A percentile compares a stretch with the other conserved stretches of the same genome.
Conservation (phyloP, 2,888 invertebrate genomes). For the Mechanitis mazaeus region DNA sequence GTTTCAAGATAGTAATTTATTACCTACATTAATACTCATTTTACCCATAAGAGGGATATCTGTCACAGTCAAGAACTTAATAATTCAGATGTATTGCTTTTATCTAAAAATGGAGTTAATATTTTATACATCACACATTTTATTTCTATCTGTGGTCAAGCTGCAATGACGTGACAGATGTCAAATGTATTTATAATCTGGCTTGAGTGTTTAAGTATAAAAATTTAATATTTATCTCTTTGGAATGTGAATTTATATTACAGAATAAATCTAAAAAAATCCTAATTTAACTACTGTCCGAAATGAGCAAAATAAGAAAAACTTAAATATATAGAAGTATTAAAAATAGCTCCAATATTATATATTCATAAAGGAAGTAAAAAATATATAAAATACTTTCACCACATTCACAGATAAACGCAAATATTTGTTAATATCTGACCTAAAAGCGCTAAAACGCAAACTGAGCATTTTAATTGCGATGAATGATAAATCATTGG, state of each 20-base stretch:
- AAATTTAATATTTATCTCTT: background rate
- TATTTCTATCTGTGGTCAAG: conserved; percentile 8
- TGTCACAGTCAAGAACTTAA: conserved; percentile 12
- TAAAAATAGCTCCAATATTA: background rate
- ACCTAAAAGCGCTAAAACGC: conserved; percentile 22
- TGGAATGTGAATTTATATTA: no score
- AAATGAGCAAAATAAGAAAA: no score
- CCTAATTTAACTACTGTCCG: no score
- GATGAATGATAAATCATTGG: background rate
- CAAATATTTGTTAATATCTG: conserved; percentile 25
- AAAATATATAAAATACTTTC: conserved; percentile 25
- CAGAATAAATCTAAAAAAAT: no score
- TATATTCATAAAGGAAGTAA: conserved; percentile 11
- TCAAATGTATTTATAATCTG: conserved; percentile 15
- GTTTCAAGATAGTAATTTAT: background rate
- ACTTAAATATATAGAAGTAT: no score
- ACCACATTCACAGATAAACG: conserved; percentile 24
- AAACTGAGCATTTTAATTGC: background rate
- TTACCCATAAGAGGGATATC: conserved; percentile 3
- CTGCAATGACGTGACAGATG: conserved; percentile 16
- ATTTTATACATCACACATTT: conserved; percentile 16
- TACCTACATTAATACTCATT: background rate
- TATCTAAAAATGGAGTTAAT: conserved; percentile 18
- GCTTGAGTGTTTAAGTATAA: background rate
- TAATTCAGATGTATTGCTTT: conserved; percentile 18